phyloP scores from a whole-genome alignment of 2,888 invertebrate species.

The Drosophila nr. medialis region DNA sequence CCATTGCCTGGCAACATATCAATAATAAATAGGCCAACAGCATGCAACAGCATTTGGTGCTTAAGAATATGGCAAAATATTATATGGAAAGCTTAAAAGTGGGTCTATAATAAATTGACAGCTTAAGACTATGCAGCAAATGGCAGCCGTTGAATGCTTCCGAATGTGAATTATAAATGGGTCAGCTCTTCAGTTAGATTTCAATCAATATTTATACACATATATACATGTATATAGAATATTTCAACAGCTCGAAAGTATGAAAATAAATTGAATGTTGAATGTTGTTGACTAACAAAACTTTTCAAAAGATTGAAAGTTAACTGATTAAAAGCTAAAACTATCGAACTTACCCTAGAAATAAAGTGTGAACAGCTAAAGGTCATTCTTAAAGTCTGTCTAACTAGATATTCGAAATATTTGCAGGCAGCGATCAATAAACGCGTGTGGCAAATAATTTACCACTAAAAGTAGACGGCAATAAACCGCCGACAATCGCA shows the following conservation, averaged over 20 bases:
- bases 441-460: conserved; percentile 13
- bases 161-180: conserved; percentile 33
- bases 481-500: conserved; percentile 24
- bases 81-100: conserved; percentile 68
- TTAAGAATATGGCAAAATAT: conserved; percentile 28
- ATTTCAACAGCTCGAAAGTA: conserved; percentile 8
- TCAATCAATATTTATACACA: conserved; percentile 25
- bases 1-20: conserved; percentile 34
- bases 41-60: conserved; percentile 37
- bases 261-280: conserved; percentile 24
- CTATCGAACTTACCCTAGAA: background rate
- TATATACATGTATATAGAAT: background rate
- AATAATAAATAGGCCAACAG: conserved; percentile 61
- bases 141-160: conserved; percentile 27
- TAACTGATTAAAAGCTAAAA: background rate
- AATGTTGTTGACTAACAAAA: conserved; percentile 14
- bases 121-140: conserved; percentile 43
- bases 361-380: background rate
- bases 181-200: conserved; percentile 9
- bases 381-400: background rate
- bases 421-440: conserved; percentile 12
- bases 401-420: conserved; percentile 5
- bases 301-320: conserved; percentile 4
- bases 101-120: conserved; percentile 60
- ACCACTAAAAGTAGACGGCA: conserved; percentile 14